Evolutionary conservation across 2,797 vertebrate species (phyloP), one percentile per base, ranked within the genome.

Genomic region (Poeciliopsis presidionis): DNA sequence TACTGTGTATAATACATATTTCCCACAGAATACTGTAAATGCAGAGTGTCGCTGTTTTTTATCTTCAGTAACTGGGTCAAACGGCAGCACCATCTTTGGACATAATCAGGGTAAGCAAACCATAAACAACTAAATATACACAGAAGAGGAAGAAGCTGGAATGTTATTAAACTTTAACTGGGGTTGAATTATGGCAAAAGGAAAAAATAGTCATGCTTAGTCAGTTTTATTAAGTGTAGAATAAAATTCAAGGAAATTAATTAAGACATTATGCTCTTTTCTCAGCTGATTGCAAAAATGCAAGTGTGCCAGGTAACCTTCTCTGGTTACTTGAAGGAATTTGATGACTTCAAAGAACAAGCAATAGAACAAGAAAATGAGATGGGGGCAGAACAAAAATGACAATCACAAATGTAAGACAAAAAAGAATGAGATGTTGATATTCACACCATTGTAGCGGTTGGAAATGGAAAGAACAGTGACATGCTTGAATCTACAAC

Each of bases 311-410:
- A 83, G 30, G 30, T 30, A 30, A 30, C 30, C 83, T 81, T 82
- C 65, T 53, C 84, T 80, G 84, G 55, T 70, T 74, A 87, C 39
- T 53, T 41, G 53, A 47, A 53, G 77, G 76, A 63, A 63, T 84
- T 73, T 55, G 73, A 85, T 63, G 76, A 79, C 75, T 84, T 75
- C 47, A 3, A 33, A 75, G 75, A 89, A 82, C 47, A 65, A 72
- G 72, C 72, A 79, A 88, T 63, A 80, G 70, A 79, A 81, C 74
- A 70, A 86, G 49, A 75, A 63, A 74, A 77, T 7, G 43, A 71
- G 78, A 75, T 85, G 51, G 46, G 71, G 75, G 39, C 7, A 7
- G 49, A 67, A 87, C 63, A 82, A 76, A 80, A 79, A 69, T 41
- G 78, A 57, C 9, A 84, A 81, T 73, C 76, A 22, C 69, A 81